Conservation (phyloP, 2,113 vertebrate species). For the Suricata suricatta region DNA sequence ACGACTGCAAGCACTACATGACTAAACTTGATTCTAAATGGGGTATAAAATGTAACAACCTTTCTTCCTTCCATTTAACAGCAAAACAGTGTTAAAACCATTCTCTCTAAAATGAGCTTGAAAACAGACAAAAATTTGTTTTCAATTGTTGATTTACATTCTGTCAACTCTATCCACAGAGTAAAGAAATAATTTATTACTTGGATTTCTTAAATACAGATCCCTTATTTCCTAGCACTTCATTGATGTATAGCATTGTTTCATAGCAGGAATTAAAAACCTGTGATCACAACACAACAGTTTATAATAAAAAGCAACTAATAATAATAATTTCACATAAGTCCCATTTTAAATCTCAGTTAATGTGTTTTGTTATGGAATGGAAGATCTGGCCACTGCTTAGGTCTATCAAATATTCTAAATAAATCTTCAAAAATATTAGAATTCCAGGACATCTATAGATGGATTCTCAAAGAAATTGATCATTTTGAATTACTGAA, state of each 20-base stretch:
- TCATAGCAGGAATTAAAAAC: neutral
- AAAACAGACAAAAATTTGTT: neutral
- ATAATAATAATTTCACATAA: neutral
- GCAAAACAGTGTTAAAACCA: neutral
- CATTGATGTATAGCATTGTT: neutral
- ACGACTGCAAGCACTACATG: neutral
- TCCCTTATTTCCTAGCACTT: neutral
- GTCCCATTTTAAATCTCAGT: neutral
- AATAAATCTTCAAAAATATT: neutral
- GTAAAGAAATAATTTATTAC: neutral
- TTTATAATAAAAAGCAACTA: neutral
- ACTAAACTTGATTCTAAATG: neutral
- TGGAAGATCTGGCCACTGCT: neutral
- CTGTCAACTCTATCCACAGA: neutral
- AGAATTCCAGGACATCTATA: neutral
- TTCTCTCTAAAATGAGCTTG: neutral
- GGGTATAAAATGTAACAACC: neutral
- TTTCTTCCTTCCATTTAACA: neutral
- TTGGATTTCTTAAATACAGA: neutral
- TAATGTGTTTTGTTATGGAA: neutral
- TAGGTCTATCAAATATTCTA: neutral
- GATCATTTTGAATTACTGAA: conserved; percentile 6
- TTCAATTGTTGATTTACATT: neutral
- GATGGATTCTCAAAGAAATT: neutral
- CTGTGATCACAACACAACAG: neutral